phyloP scores from a whole-genome alignment of 1,140 invertebrate genomes.

The Drosophila oshimai region DNA sequence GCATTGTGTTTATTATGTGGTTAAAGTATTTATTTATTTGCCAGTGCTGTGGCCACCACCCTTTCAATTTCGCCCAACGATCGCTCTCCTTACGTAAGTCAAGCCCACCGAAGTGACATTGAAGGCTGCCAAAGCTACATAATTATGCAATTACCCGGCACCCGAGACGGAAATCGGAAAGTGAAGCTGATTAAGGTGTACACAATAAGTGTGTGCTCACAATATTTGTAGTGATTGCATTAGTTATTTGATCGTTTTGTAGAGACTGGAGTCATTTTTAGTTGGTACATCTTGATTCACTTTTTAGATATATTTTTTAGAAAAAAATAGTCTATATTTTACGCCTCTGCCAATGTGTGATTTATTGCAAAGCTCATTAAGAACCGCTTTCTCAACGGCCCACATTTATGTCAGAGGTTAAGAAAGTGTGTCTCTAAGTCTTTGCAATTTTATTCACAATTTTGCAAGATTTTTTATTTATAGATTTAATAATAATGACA shows the following conservation, averaged over 20 bases:
- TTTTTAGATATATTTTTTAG: no score
- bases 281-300: not conserved
- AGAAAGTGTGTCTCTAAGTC: no score
- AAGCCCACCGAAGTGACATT: slow-evolving; percentile 51
- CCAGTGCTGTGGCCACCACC: slow-evolving; percentile 25
- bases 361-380: no score
- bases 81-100: slow-evolving; percentile 55
- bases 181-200: slow-evolving; percentile 25
- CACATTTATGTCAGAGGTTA: no score
- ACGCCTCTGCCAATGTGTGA: no score
- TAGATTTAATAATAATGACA: no score
- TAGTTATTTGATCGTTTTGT: slow-evolving; percentile 28
- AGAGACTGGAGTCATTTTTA: slow-evolving; percentile 1
- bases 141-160: slow-evolving; percentile 67
- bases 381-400: no score
- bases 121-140: slow-evolving; percentile 53
- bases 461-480: no score
- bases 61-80: slow-evolving; percentile 46
- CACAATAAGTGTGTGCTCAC: slow-evolving; percentile 20
- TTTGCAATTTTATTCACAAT: no score
- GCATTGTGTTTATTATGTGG: slow-evolving; percentile 44
- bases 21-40: slow-evolving; percentile 17
- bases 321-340: no score
- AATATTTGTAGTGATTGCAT: slow-evolving; percentile 5
- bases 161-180: slow-evolving; percentile 44